These are phyloP conservation scores for Exaiptasia diaphana DNA, from an alignment of 64 coral and sea anemone species.

Conservation along the genomic window DNA sequence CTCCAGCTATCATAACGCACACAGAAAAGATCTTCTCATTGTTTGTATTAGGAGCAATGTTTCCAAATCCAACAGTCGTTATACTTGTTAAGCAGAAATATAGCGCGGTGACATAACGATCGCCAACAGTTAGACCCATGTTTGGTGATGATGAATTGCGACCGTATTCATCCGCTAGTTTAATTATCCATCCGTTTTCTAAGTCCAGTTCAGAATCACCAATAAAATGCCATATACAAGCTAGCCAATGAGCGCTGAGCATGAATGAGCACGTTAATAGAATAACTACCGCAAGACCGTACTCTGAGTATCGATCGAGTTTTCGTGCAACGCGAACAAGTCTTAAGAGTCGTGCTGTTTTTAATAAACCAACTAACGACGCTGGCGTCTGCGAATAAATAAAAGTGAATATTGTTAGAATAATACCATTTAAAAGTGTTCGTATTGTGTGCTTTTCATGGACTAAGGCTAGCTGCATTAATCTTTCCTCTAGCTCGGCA, in stretches of 20 bases:
- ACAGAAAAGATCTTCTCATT: slow-evolving; percentile 89
- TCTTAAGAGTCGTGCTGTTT: slow-evolving; percentile 87
- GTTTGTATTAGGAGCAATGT: slow-evolving; percentile 87
- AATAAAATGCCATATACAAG: slow-evolving; percentile 94
- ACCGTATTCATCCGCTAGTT: slow-evolving; percentile 18
- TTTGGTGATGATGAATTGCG: background rate
- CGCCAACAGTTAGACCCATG: slow-evolving; percentile 5
- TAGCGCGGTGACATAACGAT: slow-evolving; percentile 79
- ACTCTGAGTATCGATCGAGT: slow-evolving; percentile 95
- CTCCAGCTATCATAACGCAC: slow-evolving; percentile 87
- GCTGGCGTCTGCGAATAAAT: slow-evolving; percentile 49
- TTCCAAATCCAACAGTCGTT: slow-evolving; percentile 93
- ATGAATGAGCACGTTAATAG: slow-evolving; percentile 81
- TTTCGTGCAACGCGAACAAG: slow-evolving; percentile 90
- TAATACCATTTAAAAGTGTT: no score
- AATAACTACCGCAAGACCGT: slow-evolving; percentile 85
- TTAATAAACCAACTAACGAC: slow-evolving; percentile 74
- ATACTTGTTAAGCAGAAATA: slow-evolving; percentile 89
- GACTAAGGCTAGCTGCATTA: no score
- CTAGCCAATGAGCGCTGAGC: slow-evolving; percentile 91
- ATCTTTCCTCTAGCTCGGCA: no score
- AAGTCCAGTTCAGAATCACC: slow-evolving; percentile 43
- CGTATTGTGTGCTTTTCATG: background rate
- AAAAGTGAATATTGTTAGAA: no score
- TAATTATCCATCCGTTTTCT: slow-evolving; percentile 63